These are phyloP conservation scores for Prunella himalayana DNA, from an alignment of 2,113 vertebrate species.

Conservation along the genomic window DNA sequence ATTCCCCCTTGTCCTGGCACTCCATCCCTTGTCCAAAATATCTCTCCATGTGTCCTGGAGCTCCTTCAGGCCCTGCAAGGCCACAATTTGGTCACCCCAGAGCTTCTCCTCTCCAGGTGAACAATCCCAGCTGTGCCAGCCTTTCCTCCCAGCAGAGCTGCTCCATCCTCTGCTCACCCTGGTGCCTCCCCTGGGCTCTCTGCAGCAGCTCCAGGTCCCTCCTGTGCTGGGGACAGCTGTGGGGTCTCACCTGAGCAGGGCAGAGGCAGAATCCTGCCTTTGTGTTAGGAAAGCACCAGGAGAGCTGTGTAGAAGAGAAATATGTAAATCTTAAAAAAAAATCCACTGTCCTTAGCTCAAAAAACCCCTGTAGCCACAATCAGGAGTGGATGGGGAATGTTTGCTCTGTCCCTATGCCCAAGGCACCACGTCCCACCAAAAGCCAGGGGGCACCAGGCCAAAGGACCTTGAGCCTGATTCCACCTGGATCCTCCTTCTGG, in stretches of 20 bases:
- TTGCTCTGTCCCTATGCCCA: background rate
- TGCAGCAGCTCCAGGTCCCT: background rate
- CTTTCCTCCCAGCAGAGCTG: background rate
- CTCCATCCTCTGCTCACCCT: background rate
- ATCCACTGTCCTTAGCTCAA: background rate
- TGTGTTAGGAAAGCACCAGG: background rate
- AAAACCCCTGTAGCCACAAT: background rate
- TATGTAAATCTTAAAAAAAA: no score
- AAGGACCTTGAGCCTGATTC: background rate
- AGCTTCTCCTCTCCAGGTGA: background rate
- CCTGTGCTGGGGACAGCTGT: background rate
- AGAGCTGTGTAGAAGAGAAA: fast-evolving
- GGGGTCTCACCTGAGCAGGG: background rate
- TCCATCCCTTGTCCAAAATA: fast-evolving
- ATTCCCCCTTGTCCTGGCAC: fast-evolving
- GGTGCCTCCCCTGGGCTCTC: background rate
- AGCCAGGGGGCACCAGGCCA: background rate
- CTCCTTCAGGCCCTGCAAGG: fast-evolving
- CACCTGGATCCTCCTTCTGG: background rate
- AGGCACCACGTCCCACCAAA: fast-evolving
- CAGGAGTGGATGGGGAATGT: fast-evolving
- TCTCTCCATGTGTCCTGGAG: fast-evolving
- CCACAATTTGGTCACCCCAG: fast-evolving
- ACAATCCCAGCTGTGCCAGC: background rate
- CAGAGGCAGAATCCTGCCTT: background rate